Percentiles rank a stretch among this genome's conserved stretches.
Conservation (phyloP, 2,113 vertebrate species). For the Psammodynastes pulverulentus region DNA sequence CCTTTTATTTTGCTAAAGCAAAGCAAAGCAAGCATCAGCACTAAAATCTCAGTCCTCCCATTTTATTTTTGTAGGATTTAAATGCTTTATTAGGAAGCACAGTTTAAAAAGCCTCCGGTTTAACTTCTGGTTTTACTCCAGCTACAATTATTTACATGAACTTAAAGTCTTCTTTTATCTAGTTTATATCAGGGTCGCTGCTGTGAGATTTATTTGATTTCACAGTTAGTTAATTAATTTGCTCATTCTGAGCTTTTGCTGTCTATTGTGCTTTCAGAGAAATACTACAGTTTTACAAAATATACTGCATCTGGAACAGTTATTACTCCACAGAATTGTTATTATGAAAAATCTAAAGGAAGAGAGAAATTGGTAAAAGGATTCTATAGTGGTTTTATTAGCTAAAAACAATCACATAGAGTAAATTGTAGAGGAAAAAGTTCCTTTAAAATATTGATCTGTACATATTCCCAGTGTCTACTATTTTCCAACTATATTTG, state of each 20-base stretch:
- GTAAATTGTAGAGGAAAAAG: not conserved
- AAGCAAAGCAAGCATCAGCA: not conserved
- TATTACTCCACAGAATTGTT: slow-evolving; percentile 68
- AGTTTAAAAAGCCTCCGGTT: slow-evolving; percentile 18
- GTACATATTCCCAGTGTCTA: not conserved
- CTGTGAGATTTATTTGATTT: slow-evolving; percentile 71
- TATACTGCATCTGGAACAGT: slow-evolving; percentile 65
- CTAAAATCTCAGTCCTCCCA: not conserved
- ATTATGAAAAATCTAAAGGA: slow-evolving; percentile 63
- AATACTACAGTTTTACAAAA: slow-evolving; percentile 63
- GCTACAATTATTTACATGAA: slow-evolving; percentile 35
- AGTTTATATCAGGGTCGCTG: slow-evolving; percentile 56
- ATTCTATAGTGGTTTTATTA: slow-evolving; percentile 48
- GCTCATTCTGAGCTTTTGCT: slow-evolving; percentile 58
- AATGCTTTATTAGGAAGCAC: slow-evolving; percentile 16
- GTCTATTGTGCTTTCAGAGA: slow-evolving; percentile 46
- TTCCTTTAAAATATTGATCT: slow-evolving; percentile 37
- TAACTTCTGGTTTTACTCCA: slow-evolving; percentile 46
- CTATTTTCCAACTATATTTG: not conserved
- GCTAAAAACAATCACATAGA: slow-evolving; percentile 33
- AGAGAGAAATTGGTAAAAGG: slow-evolving; percentile 60
- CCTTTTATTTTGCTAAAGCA: not conserved
- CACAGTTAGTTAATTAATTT: slow-evolving; percentile 71
- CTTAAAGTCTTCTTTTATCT: slow-evolving; percentile 54
- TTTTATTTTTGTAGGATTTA: not conserved